A percentile compares a stretch with the other conserved stretches of the same genome.
Conservation (phyloP, 1,140 invertebrate species). For the Bombus affinis region DNA sequence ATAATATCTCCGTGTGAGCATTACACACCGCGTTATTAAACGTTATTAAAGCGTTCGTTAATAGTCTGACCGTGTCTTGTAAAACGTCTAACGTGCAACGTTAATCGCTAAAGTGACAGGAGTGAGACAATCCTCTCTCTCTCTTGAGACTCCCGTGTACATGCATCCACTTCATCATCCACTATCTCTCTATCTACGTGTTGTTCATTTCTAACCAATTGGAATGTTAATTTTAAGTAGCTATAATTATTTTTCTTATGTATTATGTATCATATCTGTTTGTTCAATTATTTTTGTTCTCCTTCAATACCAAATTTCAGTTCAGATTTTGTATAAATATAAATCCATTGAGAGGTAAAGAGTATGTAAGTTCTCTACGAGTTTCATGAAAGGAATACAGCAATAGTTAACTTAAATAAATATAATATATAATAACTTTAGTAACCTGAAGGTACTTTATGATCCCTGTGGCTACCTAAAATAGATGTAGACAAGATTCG, state of each 20-base stretch:
- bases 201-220: background rate
- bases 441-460: no score
- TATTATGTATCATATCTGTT: no score
- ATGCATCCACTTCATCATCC: conserved; percentile 29
- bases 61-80: conserved; percentile 12
- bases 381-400: no score
- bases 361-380: no score
- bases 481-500: no score
- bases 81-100: background rate
- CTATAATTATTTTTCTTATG: background rate
- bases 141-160: conserved; percentile 26
- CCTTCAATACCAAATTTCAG: background rate
- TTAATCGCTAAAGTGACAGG: conserved; percentile 36
- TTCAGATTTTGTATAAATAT: no score
- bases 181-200: background rate
- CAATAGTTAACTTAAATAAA: no score
- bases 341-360: no score
- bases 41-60: background rate
- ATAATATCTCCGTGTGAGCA: conserved; percentile 2
- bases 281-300: background rate
- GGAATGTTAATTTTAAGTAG: background rate
- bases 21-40: conserved; percentile 14
- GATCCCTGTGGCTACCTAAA: no score
- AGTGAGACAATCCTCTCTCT: conserved; percentile 33
- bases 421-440: no score